Percentiles rank a stretch among this genome's conserved stretches.
Evolutionary conservation across 2,113 vertebrate species (phyloP).

Genomic region (Passer domesticus): DNA sequence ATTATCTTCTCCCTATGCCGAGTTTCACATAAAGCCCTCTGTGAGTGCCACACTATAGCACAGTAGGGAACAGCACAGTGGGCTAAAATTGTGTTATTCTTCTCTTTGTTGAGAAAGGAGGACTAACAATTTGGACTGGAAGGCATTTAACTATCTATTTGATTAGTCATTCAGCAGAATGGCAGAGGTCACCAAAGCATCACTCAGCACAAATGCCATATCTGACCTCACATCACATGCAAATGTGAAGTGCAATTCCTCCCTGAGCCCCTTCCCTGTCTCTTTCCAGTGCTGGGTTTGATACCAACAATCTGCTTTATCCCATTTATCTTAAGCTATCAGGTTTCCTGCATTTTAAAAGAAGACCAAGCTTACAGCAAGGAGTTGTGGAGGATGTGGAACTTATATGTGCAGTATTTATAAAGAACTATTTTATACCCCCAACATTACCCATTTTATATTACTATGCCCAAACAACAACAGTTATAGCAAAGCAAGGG

Average conservation of each 20-base stretch:
- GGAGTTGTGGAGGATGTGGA: not conserved
- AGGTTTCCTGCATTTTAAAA: not conserved
- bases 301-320: not conserved
- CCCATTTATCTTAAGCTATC: not conserved
- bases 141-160: conserved; percentile 51
- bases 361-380: not conserved
- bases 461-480: not conserved
- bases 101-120: not conserved
- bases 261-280: rapidly evolving
- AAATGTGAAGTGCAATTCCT: not conserved
- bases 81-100: conserved; percentile 47
- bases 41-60: conserved; percentile 6
- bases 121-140: conserved; percentile 23
- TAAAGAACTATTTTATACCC: not conserved
- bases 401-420: not conserved
- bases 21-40: conserved; percentile 25
- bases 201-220: not conserved
- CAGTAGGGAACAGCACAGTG: conserved; percentile 43
- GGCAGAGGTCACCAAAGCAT: not conserved
- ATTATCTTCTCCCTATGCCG: not conserved
- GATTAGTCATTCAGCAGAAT: conserved; percentile 36
- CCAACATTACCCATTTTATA: not conserved
- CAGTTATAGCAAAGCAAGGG: not conserved
- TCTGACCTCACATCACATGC: not conserved
- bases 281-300: not conserved